Base-by-base conservation (phyloP, 2,888 invertebrate species). In the Liodrosophila aerea region DNA sequence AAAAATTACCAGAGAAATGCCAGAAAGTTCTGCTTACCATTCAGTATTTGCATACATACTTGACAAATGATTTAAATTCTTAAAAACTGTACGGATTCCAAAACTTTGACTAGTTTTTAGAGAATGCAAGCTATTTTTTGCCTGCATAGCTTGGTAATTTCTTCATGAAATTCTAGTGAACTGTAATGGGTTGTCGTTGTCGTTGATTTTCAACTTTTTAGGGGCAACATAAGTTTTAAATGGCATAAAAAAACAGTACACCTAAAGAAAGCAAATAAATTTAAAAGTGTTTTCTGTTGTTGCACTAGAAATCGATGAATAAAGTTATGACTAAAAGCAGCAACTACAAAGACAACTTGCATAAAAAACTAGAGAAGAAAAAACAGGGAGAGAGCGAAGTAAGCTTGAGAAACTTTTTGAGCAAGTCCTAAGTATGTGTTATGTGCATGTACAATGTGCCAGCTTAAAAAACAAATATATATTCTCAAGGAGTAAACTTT, bases 401-500 rank as follows among this genome's bases (percentile, higher is more conserved):
- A 9, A 9, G 40, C 27, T 41, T 12, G 40, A 41, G 18, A 41
- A 22, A 22, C 22, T 22, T 22, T 18, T 41, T 43, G 13, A n/a
- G 37, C n/a, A 47, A 29, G 27, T 34, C 44, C 39, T 58, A 54
- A 59, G 59, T 54, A 59, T 53, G 54, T 46, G 59, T 59, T 59
- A 59, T 46, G 54, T 46, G 54, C 53, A 59, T 52, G 58, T 50
- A 36, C 29, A 29, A 29, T 41, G 41, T 16, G n/a, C 45, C 11
- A 34, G 27, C 45, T 45, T 45, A 51, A 44, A 44, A 34, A 29
- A 56, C 37, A 44, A 34, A 50, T 30, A 44, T 31, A 40, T 58
- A 45, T 40, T 51, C 43, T 43, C 22, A 37, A 16, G 37, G 41
- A 36, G 22, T 16, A 13, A 58, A 58, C 33, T 58, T 58, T 58